Conservation (phyloP, 2,797 vertebrate genomes). For the Sebastes dallii region DNA sequence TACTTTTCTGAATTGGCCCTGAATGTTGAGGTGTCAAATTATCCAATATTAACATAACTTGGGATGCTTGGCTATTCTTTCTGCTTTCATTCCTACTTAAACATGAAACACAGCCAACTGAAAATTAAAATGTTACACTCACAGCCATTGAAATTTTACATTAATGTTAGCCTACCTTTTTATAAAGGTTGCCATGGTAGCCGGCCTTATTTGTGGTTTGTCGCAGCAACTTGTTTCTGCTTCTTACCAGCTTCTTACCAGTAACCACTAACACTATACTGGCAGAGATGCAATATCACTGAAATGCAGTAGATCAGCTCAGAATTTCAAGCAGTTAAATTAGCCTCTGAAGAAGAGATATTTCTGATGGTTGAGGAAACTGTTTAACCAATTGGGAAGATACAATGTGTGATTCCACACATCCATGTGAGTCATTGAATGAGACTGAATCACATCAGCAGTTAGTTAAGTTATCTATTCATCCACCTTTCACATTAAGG, state of each 20-base stretch:
- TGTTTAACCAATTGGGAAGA: background rate
- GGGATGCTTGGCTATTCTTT: fast-evolving
- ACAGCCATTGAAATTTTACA: background rate
- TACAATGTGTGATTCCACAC: background rate
- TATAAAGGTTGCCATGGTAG: background rate
- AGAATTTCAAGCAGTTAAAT: background rate
- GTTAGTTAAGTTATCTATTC: background rate
- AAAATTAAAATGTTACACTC: fast-evolving
- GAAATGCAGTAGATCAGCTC: background rate
- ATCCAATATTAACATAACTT: no score
- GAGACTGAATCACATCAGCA: background rate
- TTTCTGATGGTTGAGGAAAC: background rate
- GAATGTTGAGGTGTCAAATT: no score
- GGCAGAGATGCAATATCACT: fast-evolving
- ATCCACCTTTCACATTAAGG: background rate
- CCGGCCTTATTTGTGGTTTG: no score
- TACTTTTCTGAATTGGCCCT: no score
- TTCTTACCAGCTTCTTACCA: background rate
- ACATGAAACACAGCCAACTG: fast-evolving
- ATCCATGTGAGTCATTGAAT: background rate
- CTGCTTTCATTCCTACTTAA: fast-evolving
- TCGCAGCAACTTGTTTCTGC: background rate
- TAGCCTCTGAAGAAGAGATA: no score
- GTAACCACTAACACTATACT: background rate
- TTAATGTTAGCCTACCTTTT: background rate